phyloP scores from a whole-genome alignment of 1,140 invertebrate genomes.

The Magallana ariakensis region DNA sequence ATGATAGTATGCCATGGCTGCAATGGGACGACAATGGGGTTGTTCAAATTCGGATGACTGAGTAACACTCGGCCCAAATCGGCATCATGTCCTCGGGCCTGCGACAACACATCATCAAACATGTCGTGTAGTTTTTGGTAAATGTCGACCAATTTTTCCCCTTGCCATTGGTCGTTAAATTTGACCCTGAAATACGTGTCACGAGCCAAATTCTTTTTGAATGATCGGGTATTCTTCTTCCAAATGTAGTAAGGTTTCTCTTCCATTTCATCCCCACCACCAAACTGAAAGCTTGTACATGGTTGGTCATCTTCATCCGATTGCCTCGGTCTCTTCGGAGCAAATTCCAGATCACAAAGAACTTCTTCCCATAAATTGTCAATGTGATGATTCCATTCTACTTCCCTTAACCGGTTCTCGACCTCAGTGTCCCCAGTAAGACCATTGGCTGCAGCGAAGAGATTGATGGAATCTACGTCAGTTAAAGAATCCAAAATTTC shows the following conservation, averaged over 20 bases:
- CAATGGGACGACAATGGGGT: too few relatives aligned
- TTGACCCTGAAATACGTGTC: background rate
- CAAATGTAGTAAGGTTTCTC: conserved; percentile 37
- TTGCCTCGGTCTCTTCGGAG: conserved; percentile 18
- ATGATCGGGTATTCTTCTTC: conserved; percentile 20
- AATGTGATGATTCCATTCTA: background rate
- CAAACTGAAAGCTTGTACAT: conserved; percentile 22
- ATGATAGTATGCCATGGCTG: too few relatives aligned
- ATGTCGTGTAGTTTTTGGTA: background rate
- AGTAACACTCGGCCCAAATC: conserved; percentile 37
- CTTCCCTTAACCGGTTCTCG: too few relatives aligned
- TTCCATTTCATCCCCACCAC: conserved; percentile 4
- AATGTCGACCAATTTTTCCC: conserved; percentile 9
- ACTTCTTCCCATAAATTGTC: conserved; percentile 35
- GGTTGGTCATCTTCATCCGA: conserved; percentile 32
- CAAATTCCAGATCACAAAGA: conserved; percentile 15
- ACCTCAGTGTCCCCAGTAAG: too few relatives aligned
- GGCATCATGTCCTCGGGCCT: conserved; percentile 21
- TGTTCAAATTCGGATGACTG: too few relatives aligned
- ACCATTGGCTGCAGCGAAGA: too few relatives aligned
- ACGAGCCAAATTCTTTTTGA: conserved; percentile 7
- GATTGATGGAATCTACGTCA: too few relatives aligned
- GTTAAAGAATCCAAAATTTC: too few relatives aligned
- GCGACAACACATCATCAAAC: conserved; percentile 3
- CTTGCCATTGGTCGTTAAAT: conserved; percentile 9